Evolutionary conservation across 2,888 invertebrate genomes (phyloP), one percentile per base, ranked within the genome.

Genomic region (Diarsia brunnea): DNA sequence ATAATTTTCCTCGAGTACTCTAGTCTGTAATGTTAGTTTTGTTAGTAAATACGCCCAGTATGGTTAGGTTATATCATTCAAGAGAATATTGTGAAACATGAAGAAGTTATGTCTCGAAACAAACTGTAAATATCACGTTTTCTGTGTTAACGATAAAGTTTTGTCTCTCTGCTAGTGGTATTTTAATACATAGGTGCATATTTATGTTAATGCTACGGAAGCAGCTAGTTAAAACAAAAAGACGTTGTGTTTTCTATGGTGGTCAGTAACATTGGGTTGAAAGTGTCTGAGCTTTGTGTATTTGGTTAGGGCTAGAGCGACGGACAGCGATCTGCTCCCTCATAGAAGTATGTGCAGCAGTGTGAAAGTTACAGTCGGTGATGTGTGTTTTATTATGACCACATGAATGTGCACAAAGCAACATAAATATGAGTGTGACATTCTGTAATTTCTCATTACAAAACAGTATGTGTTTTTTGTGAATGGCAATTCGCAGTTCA

Each of bases 1-100:
- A 75, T 24, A 16, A 24, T 75, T 75, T 79, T 68, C 70, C 55
- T 53, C 27, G 1, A 58, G 8, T 21, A 4, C 27, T 47, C 2
- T 8, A 12, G 19, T 47, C 19, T 43, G n/a, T 49, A 47, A n/a
- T 3, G 38, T 45, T 53, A 58, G 12, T 24, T 0, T 24, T 61
- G 51, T 75, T 75, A 66, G 60, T 74, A 74, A 53, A 74, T 63
- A 63, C 43, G 14, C n/a, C 4, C 4, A 43, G 43, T 8, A 16
- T 14, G 14, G 43, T 43, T n/a, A 27, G 10, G 63, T 63, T 63
- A 43, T 16, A 43, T 43, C 16, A n/a, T 43, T 63, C 43, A 63
- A 0, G 0, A n/a, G 63, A n/a, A n/a, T 63, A n/a, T 43, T 43
- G 43, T 63, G 43, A n/a, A n/a, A 43, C 12, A n/a, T 43, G 38